Evolutionary conservation across 2,888 invertebrate species (phyloP).

Genomic region (Hecatera dysodea): DNA sequence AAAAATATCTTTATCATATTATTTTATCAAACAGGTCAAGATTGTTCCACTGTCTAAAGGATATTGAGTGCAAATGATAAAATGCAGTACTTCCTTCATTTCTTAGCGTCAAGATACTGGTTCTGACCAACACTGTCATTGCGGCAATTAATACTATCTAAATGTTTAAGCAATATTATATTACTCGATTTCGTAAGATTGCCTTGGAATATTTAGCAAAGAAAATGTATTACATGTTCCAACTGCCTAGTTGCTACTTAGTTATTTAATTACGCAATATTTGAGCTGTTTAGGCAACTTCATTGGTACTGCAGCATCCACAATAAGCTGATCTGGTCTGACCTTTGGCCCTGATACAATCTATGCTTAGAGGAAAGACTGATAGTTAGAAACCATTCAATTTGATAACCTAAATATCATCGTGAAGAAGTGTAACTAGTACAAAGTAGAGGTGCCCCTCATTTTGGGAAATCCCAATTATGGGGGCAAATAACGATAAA

Average conservation of each 20-base stretch:
- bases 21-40: constrained; percentile 63
- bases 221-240: constrained; percentile 43
- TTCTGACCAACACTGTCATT: constrained; percentile 27
- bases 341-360: not conserved
- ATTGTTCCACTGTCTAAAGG: constrained; percentile 44
- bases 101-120: constrained; percentile 3
- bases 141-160: constrained; percentile 41
- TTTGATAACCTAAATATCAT: not conserved
- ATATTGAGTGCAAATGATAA: constrained; percentile 52
- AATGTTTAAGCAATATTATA: constrained; percentile 51
- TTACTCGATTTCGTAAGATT: constrained; percentile 40
- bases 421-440: not conserved
- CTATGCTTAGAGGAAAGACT: no score
- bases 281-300: constrained; percentile 8
- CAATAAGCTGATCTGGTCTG: not conserved
- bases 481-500: constrained; percentile 18
- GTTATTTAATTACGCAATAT: constrained; percentile 21
- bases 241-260: constrained; percentile 30
- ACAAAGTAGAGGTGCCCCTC: not conserved
- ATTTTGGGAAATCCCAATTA: constrained; percentile 17
- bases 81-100: constrained; percentile 40
- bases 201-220: constrained; percentile 53
- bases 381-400: not conserved
- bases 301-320: not conserved
- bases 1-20: constrained; percentile 57